Conservation (phyloP, 2,888 invertebrate species). For the Listrodromus nycthemerus region DNA sequence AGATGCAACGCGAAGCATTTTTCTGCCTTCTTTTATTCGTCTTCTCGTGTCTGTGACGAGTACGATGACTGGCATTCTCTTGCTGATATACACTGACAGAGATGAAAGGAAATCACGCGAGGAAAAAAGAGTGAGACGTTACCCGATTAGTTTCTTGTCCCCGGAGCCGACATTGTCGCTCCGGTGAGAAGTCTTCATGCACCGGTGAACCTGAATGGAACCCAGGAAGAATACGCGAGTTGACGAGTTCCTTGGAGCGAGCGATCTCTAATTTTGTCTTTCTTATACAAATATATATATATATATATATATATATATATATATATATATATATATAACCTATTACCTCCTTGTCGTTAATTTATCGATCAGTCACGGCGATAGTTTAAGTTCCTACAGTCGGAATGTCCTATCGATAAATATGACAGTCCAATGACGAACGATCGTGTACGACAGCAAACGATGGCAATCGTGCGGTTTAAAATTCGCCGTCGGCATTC, state of each 20-base stretch:
- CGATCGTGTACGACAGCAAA: not conserved
- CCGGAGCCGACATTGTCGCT: conserved; percentile 56
- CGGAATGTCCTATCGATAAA: not conserved
- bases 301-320: not conserved
- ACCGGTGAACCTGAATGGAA: conserved; percentile 68
- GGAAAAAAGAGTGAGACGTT: conserved; percentile 53
- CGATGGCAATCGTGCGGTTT: not conserved
- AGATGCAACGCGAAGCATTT: not conserved
- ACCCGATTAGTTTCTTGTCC: conserved; percentile 30
- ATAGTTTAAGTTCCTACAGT: conserved; percentile 47
- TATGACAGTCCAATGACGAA: not conserved
- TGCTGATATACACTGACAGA: conserved; percentile 18
- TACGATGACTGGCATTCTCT: conserved; percentile 69
- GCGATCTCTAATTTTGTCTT: conserved; percentile 21
- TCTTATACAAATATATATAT: not conserved
- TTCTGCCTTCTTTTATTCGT: not conserved
- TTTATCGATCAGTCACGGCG: conserved; percentile 34
- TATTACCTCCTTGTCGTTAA: not conserved
- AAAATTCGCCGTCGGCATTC: conserved; percentile 56
- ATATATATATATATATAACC: not conserved
- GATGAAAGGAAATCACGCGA: conserved; percentile 18
- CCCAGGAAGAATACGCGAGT: conserved; percentile 56
- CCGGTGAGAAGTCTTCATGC: conserved; percentile 68
- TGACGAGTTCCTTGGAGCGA: conserved; percentile 11
- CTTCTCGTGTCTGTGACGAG: conserved; percentile 42